Evolutionary conservation across 2,888 invertebrate species (phyloP), one percentile per base, ranked within the genome.

Genomic region (Eilema depressum): DNA sequence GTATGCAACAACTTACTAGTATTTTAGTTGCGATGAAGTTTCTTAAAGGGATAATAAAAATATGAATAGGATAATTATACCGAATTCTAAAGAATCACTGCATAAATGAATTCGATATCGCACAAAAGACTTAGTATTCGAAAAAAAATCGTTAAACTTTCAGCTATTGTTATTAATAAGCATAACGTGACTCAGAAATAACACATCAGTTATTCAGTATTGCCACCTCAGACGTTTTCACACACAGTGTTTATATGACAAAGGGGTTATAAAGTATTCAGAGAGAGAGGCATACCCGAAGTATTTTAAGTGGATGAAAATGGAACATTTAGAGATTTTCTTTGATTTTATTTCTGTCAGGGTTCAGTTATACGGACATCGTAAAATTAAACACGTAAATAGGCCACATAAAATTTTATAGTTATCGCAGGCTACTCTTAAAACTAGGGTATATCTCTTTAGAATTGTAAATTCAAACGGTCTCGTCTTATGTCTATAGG

Each of bases 321-420:
- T 78, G 66, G 65, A 69, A 63, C 76, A 79, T 82, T 83, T 74
- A 76, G 70, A 74, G 75, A 76, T 74, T 75, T 66, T 56, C 68
- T 66, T 23, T 70, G n/a, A 66, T 75, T 70, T 65, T 68, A 68
- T 70, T 81, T 66, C 63, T 60, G 69, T 69, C 53, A 69, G 11
- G 83, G 78, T 78, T 66, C 82, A 85, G 81, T 84, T 81, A 76
- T 75, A 75, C 56, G 70, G 73, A 74, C 70, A 76, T 79, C 73
- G 71, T 67, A 75, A 84, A 84, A 77, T 75, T 79, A 63, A 63
- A 62, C 26, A 66, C 61, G 37, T 57, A 61, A 41, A 63, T 66
- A 70, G 57, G 28, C 63, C 26, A 37, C 23, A 66, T 66, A 70
- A 63, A 66, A 62, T 66, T 57, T 41, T 61, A 63, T 66, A 41